Evolutionary conservation across 1,140 invertebrate species (phyloP), one percentile per base, ranked within the genome.

Genomic region (Calliphora vicina): DNA sequence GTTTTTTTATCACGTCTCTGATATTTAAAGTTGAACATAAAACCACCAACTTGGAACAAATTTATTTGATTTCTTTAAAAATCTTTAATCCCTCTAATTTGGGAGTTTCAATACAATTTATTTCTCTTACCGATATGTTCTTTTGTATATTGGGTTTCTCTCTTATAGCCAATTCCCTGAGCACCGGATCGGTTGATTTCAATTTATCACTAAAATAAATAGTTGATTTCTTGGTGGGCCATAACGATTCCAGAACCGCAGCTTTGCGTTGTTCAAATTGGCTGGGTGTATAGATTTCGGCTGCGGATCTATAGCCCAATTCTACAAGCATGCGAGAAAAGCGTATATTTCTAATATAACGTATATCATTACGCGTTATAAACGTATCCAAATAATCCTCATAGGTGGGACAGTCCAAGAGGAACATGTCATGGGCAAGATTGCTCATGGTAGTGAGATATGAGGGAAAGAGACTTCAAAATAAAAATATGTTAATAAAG

Each of bases 291-390:
- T 90, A 89, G 4, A 87, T 86, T 0, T 80, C 61, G 2, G 83
- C 83, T 13, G 86, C 84, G 10, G 88, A 85, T 73, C 89, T 87
- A 85, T 89, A 90, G 23, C 89, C 89, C 80, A 90, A 82, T 61
- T 85, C 83, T 5, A 86, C 85, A 12, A 90, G 81, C 23, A 67
- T 82, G 9, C 84, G 83, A 42, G 82, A 83, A 0, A 83, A 76
- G 2, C 23, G 13, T 3, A 45, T 29, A 20, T 82, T 86, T 8
- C 76, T 35, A 61, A 90, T 35, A 81, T 85, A 90, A 0, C 80
- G 83, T 2, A 82, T 27, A 83, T 90, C 89, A 29, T 82, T 81
- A 1, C 83, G 35, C 9, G 80, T 86, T 5, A 85, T 61, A 35
- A 88, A 90, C 0, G 89, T 89, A 27, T 84, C 50, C 1, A 90